Conservation (phyloP, 1,140 invertebrate genomes). For the Heliconius hermathena region DNA sequence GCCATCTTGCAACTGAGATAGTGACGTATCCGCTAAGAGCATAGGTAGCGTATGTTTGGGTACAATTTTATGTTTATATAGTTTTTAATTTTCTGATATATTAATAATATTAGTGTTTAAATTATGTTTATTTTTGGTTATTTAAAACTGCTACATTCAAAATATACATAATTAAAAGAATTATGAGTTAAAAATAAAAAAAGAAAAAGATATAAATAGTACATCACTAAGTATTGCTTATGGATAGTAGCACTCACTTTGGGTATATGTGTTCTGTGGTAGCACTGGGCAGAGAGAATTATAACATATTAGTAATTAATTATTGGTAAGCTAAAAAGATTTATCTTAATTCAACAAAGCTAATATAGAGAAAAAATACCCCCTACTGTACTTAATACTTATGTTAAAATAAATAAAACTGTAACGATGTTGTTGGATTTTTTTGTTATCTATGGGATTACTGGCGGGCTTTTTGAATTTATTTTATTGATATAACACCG, state of each 20-base stretch:
- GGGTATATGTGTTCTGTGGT: too few relatives aligned
- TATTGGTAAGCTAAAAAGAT: too few relatives aligned
- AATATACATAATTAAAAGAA: too few relatives aligned
- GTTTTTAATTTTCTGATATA: neutral
- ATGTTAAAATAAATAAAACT: too few relatives aligned
- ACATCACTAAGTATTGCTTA: slow-evolving; percentile 20
- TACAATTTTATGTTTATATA: slow-evolving; percentile 9
- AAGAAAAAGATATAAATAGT: neutral
- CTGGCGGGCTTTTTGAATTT: slow-evolving; percentile 1
- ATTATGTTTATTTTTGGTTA: neutral
- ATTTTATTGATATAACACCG: slow-evolving; percentile 4
- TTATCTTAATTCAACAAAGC: neutral
- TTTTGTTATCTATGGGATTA: neutral
- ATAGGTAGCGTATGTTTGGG: slow-evolving; percentile 34
- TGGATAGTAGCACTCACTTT: neutral
- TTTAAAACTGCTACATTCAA: neutral
- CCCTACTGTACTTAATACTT: too few relatives aligned
- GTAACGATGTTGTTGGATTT: too few relatives aligned
- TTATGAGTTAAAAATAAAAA: too few relatives aligned
- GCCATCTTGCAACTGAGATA: slow-evolving; percentile 90
- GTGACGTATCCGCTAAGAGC: slow-evolving; percentile 55
- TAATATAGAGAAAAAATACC: too few relatives aligned
- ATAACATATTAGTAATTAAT: neutral
- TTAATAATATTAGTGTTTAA: neutral
- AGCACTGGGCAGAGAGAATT: neutral